These are phyloP conservation scores for Rhincodon typus DNA, from an alignment of 2,797 vertebrate genomes.

Conservation along the genomic window DNA sequence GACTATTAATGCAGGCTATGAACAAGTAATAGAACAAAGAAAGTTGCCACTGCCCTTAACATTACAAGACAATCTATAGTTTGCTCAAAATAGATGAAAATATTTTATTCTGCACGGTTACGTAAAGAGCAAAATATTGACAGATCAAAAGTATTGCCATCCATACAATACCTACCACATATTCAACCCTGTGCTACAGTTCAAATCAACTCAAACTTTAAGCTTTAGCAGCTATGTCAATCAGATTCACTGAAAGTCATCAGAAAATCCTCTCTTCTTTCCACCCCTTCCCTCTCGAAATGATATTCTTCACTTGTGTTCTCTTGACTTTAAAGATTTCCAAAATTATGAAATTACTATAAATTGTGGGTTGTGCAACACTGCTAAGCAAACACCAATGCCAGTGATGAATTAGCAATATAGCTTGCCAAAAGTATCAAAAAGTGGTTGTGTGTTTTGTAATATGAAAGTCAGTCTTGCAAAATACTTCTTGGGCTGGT, in stretches of 20 bases:
- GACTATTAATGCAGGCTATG: neutral
- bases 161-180: neutral
- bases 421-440: conserved; percentile 78
- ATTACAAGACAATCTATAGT: neutral
- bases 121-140: neutral
- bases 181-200: neutral
- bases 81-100: neutral
- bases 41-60: neutral
- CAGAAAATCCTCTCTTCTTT: neutral
- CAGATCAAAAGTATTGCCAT: neutral
- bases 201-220: neutral
- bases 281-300: neutral
- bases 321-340: neutral
- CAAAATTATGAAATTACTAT: neutral
- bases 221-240: neutral
- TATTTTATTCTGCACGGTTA: neutral
- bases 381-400: conserved; percentile 54
- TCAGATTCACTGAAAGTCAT: neutral
- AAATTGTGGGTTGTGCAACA: neutral
- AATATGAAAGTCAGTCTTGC: neutral
- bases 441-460: neutral
- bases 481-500: neutral
- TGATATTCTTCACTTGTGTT: neutral
- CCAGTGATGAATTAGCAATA: conserved; percentile 80
- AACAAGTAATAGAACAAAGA: neutral